Percentiles rank a stretch among this genome's conserved stretches.
phyloP scores from a whole-genome alignment of 2,888 invertebrate genomes.

The Tridacna crocea region DNA sequence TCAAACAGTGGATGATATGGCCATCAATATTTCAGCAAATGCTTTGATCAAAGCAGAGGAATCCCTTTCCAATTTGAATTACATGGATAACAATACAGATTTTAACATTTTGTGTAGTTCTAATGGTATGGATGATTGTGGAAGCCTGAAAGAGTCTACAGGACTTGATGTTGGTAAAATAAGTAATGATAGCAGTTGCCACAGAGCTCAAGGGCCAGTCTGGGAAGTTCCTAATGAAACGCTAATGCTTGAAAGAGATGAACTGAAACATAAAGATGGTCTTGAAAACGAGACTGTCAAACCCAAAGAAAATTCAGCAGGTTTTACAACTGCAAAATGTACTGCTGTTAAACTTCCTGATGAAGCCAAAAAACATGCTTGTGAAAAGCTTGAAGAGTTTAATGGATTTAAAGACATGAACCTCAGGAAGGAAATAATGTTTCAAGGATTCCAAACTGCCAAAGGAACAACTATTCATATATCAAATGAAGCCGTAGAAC shows the following conservation, averaged over 20 bases:
- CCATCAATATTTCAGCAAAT: slow-evolving; percentile 41
- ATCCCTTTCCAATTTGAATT: too few species aligned
- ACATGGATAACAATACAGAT: too few species aligned
- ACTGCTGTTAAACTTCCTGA: slow-evolving; percentile 48
- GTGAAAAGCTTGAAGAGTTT: slow-evolving; percentile 22
- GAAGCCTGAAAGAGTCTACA: too few species aligned
- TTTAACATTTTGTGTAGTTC: too few species aligned
- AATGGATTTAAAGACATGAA: not conserved
- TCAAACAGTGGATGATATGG: slow-evolving; percentile 52
- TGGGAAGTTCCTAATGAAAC: too few species aligned
- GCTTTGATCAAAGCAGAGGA: slow-evolving; percentile 13
- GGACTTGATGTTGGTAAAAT: too few species aligned
- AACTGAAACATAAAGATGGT: slow-evolving; percentile 5
- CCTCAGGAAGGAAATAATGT: not conserved
- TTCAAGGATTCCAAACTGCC: slow-evolving; percentile 61
- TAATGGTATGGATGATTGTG: too few species aligned
- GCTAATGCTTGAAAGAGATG: slow-evolving; percentile 23
- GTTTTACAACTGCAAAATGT: slow-evolving; percentile 45
- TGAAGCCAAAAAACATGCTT: slow-evolving; percentile 28
- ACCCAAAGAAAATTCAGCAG: not conserved
- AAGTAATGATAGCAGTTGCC: too few species aligned
- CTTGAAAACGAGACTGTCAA: too few species aligned
- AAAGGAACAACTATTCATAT: slow-evolving; percentile 57
- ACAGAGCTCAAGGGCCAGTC: too few species aligned
- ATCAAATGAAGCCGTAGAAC: slow-evolving; percentile 39